Percentiles rank a stretch among this genome's conserved stretches.
Evolutionary conservation across 2,113 vertebrate species (phyloP).

Genomic region (Falcunculus frontatus): DNA sequence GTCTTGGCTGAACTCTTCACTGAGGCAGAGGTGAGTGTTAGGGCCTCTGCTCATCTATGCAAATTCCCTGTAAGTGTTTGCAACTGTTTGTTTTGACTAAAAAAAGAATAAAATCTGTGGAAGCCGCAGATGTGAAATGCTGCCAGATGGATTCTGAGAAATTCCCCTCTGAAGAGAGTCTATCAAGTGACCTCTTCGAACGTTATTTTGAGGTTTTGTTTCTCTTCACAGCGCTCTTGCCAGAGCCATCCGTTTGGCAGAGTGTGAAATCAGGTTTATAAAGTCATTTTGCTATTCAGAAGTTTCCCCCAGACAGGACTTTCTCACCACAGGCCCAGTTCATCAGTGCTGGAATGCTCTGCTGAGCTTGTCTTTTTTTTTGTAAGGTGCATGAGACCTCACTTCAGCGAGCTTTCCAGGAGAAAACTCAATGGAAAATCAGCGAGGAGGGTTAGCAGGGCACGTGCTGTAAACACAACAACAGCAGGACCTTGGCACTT

Average conservation of each 20-base stretch:
- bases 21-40: background rate
- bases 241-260: background rate
- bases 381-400: background rate
- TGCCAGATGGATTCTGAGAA: background rate
- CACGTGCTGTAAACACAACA: background rate
- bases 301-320: background rate
- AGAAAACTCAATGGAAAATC: background rate
- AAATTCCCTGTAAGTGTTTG: background rate
- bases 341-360: background rate
- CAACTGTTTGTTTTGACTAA: background rate
- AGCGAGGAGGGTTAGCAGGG: background rate
- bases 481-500: background rate
- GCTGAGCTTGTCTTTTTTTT: background rate
- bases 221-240: background rate
- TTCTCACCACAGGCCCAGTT: background rate
- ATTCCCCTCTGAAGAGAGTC: background rate
- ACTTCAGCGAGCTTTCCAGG: background rate
- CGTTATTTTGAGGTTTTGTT: background rate
- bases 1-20: background rate
- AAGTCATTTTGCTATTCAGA: background rate
- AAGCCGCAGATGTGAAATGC: background rate
- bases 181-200: background rate
- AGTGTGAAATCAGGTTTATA: background rate
- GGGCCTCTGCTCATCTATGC: background rate
- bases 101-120: background rate